Evolutionary conservation across 2,888 invertebrate genomes (phyloP).

Genomic region (Troides aeacus): DNA sequence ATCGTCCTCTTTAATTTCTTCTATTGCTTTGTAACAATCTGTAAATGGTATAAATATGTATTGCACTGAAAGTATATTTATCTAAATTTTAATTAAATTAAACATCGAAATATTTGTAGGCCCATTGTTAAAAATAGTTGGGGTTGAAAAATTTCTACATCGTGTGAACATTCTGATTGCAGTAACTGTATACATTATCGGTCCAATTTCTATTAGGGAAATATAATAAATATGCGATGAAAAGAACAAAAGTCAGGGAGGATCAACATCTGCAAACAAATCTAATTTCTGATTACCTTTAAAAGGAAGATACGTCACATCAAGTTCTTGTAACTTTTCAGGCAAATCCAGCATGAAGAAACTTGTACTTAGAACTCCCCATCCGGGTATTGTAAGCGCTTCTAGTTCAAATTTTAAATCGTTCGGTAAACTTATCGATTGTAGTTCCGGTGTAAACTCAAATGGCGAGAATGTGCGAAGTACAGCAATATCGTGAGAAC

Average conservation of each 20-base stretch:
- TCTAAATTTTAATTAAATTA: too few species aligned
- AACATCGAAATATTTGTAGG: too few species aligned
- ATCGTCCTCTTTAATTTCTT: constrained; percentile 50
- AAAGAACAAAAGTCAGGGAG: too few species aligned
- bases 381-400: constrained; percentile 65
- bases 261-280: too few species aligned
- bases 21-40: constrained; percentile 68
- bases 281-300: constrained; percentile 46
- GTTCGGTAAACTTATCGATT: constrained; percentile 68
- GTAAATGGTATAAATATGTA: constrained; percentile 30
- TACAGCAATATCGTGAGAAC: constrained; percentile 78
- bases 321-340: constrained; percentile 65
- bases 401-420: constrained; percentile 44
- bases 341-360: constrained; percentile 62
- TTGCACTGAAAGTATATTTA: too few species aligned
- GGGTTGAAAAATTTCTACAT: too few species aligned
- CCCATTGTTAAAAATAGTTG: too few species aligned
- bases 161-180: too few species aligned
- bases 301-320: constrained; percentile 60
- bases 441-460: constrained; percentile 55
- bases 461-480: constrained; percentile 59
- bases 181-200: too few species aligned
- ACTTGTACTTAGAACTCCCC: constrained; percentile 71
- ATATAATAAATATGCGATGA: too few species aligned
- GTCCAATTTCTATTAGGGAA: too few species aligned